phyloP scores from a whole-genome alignment of 2,888 invertebrate species.

The Phlogophora meticulosa region DNA sequence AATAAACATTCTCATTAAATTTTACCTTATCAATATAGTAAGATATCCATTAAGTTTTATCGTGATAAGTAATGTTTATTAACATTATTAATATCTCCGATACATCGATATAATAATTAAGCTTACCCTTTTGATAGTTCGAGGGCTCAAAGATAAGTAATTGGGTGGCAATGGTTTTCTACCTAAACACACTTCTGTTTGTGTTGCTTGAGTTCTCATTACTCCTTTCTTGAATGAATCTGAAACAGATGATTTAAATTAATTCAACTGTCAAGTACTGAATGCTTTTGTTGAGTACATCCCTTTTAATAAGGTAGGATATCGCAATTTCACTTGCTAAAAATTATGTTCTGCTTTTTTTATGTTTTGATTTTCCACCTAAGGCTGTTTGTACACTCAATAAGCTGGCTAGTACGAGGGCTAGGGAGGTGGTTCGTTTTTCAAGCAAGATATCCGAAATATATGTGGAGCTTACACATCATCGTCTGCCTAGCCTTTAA shows the following conservation, averaged over 20 bases:
- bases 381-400: too few species aligned
- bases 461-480: too few species aligned
- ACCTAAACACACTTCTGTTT: conserved; percentile 95
- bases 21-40: neutral
- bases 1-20: neutral
- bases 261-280: neutral
- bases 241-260: conserved; percentile 73
- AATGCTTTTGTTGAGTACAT: too few species aligned
- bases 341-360: too few species aligned
- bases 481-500: too few species aligned
- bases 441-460: too few species aligned
- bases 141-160: conserved; percentile 94
- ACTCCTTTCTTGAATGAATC: conserved; percentile 96
- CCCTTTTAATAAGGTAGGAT: too few species aligned
- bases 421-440: too few species aligned
- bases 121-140: conserved; percentile 94
- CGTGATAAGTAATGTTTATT: neutral
- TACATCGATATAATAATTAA: neutral
- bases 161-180: conserved; percentile 94
- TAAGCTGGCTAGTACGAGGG: too few species aligned
- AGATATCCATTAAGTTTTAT: neutral
- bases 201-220: conserved; percentile 98
- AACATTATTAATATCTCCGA: too few species aligned
- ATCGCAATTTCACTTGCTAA: too few species aligned
- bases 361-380: too few species aligned